phyloP scores from a whole-genome alignment of 2,888 invertebrate genomes.

The Platerodrilus igneus region DNA sequence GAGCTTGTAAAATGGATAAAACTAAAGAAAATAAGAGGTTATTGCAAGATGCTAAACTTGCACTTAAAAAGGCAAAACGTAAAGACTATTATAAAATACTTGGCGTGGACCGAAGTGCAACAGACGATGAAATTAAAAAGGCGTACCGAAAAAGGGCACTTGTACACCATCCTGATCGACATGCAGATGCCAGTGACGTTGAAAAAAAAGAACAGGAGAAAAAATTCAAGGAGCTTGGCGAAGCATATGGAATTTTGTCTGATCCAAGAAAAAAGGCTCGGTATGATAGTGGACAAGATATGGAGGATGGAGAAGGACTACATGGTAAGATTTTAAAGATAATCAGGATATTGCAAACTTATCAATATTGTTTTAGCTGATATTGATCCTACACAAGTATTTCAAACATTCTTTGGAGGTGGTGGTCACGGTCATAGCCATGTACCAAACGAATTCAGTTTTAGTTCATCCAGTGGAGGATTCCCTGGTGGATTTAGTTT shows the following conservation, averaged over 20 bases:
- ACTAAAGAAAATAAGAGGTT: constrained; percentile 73
- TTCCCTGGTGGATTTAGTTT: constrained; percentile 64
- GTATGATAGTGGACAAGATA: constrained; percentile 87
- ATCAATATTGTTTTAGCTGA: constrained; percentile 52
- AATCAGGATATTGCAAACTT: too few relatives aligned
- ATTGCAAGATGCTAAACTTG: constrained; percentile 81
- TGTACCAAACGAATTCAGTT: constrained; percentile 57
- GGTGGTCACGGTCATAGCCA: constrained; percentile 49
- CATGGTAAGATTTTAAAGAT: constrained; percentile 44
- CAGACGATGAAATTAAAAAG: constrained; percentile 90
- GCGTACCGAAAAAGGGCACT: constrained; percentile 88
- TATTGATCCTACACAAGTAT: constrained; percentile 79
- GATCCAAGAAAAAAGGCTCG: constrained; percentile 85
- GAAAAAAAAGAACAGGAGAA: constrained; percentile 89
- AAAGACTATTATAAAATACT: constrained; percentile 97
- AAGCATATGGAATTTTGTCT: constrained; percentile 88
- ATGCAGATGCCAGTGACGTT: constrained; percentile 77
- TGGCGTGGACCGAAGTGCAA: constrained; percentile 75
- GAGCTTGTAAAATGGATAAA: constrained; percentile 76
- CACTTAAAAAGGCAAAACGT: constrained; percentile 84
- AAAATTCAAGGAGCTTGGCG: constrained; percentile 94
- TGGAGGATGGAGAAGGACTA: constrained; percentile 68
- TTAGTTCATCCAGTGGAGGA: constrained; percentile 48
- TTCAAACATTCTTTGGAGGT: constrained; percentile 76
- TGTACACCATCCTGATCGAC: constrained; percentile 91